A percentile compares a stretch with the other conserved stretches of the same genome.
Evolutionary conservation across 2,888 invertebrate genomes (phyloP).

Genomic region (Drosophila testacea): DNA sequence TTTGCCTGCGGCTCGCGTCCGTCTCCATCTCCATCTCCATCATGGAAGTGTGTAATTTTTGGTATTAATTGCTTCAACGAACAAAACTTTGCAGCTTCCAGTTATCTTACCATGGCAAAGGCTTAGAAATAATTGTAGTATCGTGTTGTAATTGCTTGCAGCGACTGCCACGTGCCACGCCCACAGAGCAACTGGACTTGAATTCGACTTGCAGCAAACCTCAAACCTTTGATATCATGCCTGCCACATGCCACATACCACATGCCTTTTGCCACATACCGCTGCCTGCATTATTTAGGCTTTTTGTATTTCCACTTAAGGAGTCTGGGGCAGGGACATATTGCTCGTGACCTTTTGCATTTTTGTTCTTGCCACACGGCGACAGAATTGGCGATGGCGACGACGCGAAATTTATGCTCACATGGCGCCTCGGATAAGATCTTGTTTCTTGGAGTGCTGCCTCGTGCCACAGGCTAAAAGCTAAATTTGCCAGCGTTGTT

Average conservation of each 20-base stretch:
- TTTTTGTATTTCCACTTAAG: slow-evolving; percentile 32
- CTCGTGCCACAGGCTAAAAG: slow-evolving; percentile 50
- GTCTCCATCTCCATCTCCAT: background rate
- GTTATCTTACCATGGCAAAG: slow-evolving; percentile 29
- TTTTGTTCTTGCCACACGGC: slow-evolving; percentile 20
- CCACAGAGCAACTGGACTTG: slow-evolving; percentile 40
- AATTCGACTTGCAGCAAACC: background rate
- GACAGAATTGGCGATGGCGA: slow-evolving; percentile 31
- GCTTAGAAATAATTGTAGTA: slow-evolving; percentile 76
- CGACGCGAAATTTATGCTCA: slow-evolving; percentile 73
- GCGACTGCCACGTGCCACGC: slow-evolving; percentile 64
- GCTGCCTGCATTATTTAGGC: slow-evolving; percentile 22
- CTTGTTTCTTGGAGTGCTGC: slow-evolving; percentile 47
- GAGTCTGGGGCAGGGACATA: slow-evolving; percentile 46
- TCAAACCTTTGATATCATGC: slow-evolving; percentile 7
- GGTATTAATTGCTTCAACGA: slow-evolving; percentile 71
- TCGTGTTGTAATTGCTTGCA: slow-evolving; percentile 74
- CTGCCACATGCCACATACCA: background rate
- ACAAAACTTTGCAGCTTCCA: slow-evolving; percentile 71
- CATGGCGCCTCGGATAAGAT: slow-evolving; percentile 77
- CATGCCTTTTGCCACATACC: slow-evolving; percentile 11
- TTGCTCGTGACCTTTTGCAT: slow-evolving; percentile 66
- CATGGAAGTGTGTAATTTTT: slow-evolving; percentile 76
- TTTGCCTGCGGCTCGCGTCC: slow-evolving; percentile 48
- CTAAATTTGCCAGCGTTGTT: slow-evolving; percentile 47